A percentile compares a stretch with the other conserved stretches of the same genome.
Conservation (phyloP, 2,113 vertebrate genomes). For the Eretmochelys imbricata region DNA sequence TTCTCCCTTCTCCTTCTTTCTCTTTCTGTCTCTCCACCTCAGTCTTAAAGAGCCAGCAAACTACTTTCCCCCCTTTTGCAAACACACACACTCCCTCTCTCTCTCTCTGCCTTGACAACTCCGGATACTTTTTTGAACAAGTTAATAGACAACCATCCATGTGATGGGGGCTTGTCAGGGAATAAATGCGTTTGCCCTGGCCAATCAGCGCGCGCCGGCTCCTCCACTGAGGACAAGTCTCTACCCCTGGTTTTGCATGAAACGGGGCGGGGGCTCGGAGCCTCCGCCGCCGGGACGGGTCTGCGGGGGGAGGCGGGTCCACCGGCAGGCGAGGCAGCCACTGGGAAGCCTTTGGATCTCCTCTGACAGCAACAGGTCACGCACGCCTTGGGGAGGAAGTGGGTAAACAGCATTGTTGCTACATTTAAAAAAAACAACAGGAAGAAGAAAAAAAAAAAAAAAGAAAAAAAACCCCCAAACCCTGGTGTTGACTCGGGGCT, state of each 20-base stretch:
- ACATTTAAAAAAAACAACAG: neutral
- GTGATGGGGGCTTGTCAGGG: conserved; percentile 97
- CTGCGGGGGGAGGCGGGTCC: conserved; percentile 65
- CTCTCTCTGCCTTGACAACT: conserved; percentile 96
- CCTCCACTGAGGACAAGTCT: conserved; percentile 81
- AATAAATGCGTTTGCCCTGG: conserved; percentile 95
- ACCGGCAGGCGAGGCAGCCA: conserved; percentile 79
- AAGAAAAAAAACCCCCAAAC: neutral
- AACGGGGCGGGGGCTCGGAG: conserved; percentile 87
- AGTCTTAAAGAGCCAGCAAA: conserved; percentile 92
- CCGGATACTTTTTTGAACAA: conserved; percentile 99
- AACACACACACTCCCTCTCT: conserved; percentile 69
- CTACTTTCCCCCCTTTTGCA: conserved; percentile 89
- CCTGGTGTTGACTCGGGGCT: neutral
- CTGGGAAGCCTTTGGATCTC: conserved; percentile 84
- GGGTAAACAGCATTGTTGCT: conserved; percentile 77
- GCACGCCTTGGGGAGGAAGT: conserved; percentile 81
- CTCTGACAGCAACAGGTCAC: conserved; percentile 85
- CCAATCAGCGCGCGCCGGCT: conserved; percentile 93
- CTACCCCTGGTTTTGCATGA: conserved; percentile 90
- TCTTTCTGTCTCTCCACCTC: conserved; percentile 67
- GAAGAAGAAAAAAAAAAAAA: too few species aligned
- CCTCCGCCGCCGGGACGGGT: conserved; percentile 62
- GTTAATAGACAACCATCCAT: conserved; percentile 99
- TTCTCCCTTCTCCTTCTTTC: neutral